A percentile compares a stretch with the other conserved stretches of the same genome.
Conservation (phyloP, 2,888 invertebrate species). For the Conchocele bisecta region DNA sequence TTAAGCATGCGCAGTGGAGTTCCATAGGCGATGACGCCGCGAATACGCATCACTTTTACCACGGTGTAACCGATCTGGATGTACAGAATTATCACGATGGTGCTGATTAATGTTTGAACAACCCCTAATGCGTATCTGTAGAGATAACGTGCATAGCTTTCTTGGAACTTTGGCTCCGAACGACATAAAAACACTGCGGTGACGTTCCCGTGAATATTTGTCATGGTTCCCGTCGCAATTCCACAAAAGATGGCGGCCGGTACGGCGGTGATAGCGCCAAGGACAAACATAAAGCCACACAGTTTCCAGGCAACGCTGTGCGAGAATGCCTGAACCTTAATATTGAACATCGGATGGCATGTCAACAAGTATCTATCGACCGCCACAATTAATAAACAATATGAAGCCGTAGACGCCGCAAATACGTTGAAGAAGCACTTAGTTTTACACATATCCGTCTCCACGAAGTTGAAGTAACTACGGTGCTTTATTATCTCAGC, state of each 20-base stretch:
- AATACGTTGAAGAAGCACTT: slow-evolving; percentile 57
- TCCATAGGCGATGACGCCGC: not conserved
- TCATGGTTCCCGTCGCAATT: slow-evolving; percentile 22
- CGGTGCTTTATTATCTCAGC: slow-evolving; percentile 53
- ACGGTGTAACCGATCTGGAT: slow-evolving; percentile 41
- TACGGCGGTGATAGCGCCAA: slow-evolving; percentile 42
- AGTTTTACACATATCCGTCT: slow-evolving; percentile 40
- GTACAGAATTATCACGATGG: slow-evolving; percentile 40
- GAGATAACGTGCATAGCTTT: slow-evolving; percentile 10
- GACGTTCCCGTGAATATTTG: not conserved
- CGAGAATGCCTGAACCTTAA: slow-evolving; percentile 36
- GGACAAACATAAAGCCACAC: slow-evolving; percentile 31
- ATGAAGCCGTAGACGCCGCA: slow-evolving; percentile 46
- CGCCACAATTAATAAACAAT: slow-evolving; percentile 45
- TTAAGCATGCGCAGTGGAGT: not conserved
- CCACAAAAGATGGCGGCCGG: slow-evolving; percentile 53
- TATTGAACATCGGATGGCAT: slow-evolving; percentile 40
- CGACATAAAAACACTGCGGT: slow-evolving; percentile 38
- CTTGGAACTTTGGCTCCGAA: slow-evolving; percentile 35
- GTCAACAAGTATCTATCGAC: slow-evolving; percentile 49
- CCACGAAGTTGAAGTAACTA: slow-evolving; percentile 48
- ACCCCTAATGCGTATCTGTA: slow-evolving; percentile 31
- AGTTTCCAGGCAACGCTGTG: slow-evolving; percentile 31
- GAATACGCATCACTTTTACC: slow-evolving; percentile 34
- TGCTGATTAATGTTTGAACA: slow-evolving; percentile 23